Conservation (phyloP, 2,888 invertebrate genomes). For the Cantharis rufa region DNA sequence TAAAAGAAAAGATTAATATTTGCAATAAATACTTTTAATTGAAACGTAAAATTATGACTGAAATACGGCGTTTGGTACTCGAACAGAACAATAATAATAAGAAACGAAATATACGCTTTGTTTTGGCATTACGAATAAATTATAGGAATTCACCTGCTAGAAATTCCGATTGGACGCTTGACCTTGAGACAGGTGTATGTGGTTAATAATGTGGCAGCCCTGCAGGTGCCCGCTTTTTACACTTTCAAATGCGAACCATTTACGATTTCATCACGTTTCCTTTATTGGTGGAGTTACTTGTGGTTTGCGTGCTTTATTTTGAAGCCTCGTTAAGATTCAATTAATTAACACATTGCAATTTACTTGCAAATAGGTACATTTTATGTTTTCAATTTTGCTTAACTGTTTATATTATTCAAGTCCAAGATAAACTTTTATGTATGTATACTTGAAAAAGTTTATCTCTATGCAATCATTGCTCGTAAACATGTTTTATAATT, state of each 20-base stretch:
- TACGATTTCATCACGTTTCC: conserved; percentile 36
- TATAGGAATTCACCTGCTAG: conserved; percentile 44
- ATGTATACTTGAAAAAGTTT: not conserved
- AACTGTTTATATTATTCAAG: conserved; percentile 9
- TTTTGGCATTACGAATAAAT: conserved; percentile 39
- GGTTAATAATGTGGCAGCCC: conserved; percentile 37
- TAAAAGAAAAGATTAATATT: not conserved
- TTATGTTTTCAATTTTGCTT: conserved; percentile 19
- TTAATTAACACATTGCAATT: conserved; percentile 34
- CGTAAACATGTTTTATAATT: not conserved
- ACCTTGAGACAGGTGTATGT: conserved; percentile 45
- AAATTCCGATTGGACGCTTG: conserved; percentile 44
- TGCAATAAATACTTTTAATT: not conserved
- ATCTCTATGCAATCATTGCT: not conserved
- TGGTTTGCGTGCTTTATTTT: conserved; percentile 31
- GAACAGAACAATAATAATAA: conserved; percentile 5
- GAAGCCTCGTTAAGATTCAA: conserved; percentile 31
- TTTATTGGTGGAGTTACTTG: conserved; percentile 32
- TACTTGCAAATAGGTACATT: conserved; percentile 22
- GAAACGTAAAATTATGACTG: not conserved
- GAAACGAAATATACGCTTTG: conserved; percentile 29
- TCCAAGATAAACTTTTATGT: conserved; percentile 15
- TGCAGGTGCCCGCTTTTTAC: conserved; percentile 41
- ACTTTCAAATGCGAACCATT: conserved; percentile 39
- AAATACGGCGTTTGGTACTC: not conserved